Base-by-base conservation (phyloP, 1,140 invertebrate species). In the Drosophila trapezifrons region DNA sequence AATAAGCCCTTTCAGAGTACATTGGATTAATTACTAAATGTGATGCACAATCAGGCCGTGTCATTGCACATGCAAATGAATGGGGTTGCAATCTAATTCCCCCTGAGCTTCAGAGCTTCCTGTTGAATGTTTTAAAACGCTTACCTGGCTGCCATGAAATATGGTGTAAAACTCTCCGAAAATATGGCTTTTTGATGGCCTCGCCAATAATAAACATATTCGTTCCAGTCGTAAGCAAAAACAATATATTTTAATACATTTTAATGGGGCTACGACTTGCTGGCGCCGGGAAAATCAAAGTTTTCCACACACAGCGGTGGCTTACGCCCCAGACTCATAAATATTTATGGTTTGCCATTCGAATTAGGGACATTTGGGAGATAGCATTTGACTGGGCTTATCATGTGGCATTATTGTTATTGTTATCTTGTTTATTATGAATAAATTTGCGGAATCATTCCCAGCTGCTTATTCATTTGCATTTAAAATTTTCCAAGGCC, bases 401-500 rank as follows among this genome's bases (percentile, higher is more conserved):
- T 75, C 69, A 70, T 71, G 54, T 76, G 55, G 63, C 76, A 84
- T 83, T 83, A 84, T 67, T 79, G 76, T 84, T 83, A 69, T 71
- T 79, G 60, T 75, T 79, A 79, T 83, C 76, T 79, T 83, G 80
- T 83, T 83, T 83, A 76, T 76, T 59, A 76, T 54, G 60, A 71
- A 71, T 72, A 75, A 75, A 75, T 76, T 49, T 60, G 63, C 22
- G 57, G 46, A 60, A 79, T 72, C 73, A 67, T 79, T 83, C 27
- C 63, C 42, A 51, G 22, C 46, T 66, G 52, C 55, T 64, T 57
- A 18, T 72, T 76, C 65, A 83, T 83, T 83, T 76, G 63, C 80
- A 83, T 83, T 84, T 64, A 38, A 79, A 84, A 83, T 83, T 84
- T 80, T n/a, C n/a, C n/a, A n/a, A n/a, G n/a, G n/a, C 43, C 10